Percentiles rank a stretch among this genome's conserved stretches.
Conservation (phyloP, 2,113 vertebrate genomes). For the Gallinago undulata region DNA sequence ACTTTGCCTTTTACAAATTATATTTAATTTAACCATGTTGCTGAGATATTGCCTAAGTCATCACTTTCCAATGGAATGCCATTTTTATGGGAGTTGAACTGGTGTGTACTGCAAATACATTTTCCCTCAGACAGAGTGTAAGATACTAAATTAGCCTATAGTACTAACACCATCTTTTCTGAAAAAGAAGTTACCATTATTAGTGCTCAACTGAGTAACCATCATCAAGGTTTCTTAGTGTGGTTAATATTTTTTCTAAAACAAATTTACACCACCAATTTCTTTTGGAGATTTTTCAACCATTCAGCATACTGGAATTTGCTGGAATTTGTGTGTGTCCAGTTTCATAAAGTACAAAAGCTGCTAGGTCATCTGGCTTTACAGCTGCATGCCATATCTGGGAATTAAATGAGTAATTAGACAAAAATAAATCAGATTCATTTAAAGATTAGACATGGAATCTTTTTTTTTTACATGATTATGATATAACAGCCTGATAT, state of each 20-base stretch:
- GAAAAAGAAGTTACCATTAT: background rate
- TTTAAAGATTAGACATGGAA: background rate
- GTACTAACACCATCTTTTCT: background rate
- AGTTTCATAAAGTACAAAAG: background rate
- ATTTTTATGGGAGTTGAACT: background rate
- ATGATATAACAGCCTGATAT: background rate
- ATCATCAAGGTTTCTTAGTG: background rate
- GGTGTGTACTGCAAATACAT: background rate
- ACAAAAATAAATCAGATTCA: background rate
- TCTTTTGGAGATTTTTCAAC: background rate
- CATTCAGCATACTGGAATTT: background rate
- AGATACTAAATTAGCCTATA: background rate
- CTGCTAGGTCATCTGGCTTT: background rate
- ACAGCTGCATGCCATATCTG: background rate
- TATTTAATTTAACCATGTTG: background rate
- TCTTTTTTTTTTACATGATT: background rate
- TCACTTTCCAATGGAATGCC: background rate
- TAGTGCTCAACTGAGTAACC: background rate
- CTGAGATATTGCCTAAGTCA: background rate
- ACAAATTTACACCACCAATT: background rate
- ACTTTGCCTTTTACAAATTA: background rate
- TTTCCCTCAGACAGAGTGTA: background rate
- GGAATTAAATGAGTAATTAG: background rate
- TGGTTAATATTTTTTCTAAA: background rate
- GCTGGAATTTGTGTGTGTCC: background rate